Conservation (phyloP, 2,888 invertebrate genomes). For the Perithous albicinctus region DNA sequence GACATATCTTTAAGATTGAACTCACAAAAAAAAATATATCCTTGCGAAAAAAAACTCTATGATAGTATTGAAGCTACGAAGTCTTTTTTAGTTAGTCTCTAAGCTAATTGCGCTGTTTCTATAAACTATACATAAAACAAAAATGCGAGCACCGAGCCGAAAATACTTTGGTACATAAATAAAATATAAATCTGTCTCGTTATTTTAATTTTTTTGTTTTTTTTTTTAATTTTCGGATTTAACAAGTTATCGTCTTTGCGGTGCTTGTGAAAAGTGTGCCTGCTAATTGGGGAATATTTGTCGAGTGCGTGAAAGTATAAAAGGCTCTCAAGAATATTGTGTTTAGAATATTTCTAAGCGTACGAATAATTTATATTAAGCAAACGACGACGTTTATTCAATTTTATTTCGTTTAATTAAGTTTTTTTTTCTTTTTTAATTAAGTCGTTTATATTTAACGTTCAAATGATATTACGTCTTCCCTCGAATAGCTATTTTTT, state of each 20-base stretch:
- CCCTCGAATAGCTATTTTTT: slow-evolving; percentile 55
- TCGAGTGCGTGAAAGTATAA: slow-evolving; percentile 58
- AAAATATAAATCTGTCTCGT: no score
- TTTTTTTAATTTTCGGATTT: no score
- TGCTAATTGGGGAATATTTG: slow-evolving; percentile 56
- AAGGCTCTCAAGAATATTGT: slow-evolving; percentile 10
- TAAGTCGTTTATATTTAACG: slow-evolving; percentile 39
- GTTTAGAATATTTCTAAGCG: slow-evolving; percentile 16
- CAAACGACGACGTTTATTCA: slow-evolving; percentile 51
- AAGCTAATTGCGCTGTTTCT: slow-evolving; percentile 60
- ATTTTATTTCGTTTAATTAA: slow-evolving; percentile 15
- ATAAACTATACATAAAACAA: slow-evolving; percentile 35
- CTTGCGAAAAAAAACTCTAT: slow-evolving; percentile 70
- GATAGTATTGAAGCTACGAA: slow-evolving; percentile 73
- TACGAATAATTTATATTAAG: slow-evolving; percentile 25
- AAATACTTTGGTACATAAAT: slow-evolving; percentile 12
- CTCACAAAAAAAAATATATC: slow-evolving; percentile 50
- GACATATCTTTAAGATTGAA: no score
- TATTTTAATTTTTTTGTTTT: no score
- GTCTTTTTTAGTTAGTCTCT: slow-evolving; percentile 68
- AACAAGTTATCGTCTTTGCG: slow-evolving; percentile 41
- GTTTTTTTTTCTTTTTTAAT: not conserved
- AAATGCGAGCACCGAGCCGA: slow-evolving; percentile 45
- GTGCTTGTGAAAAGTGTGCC: slow-evolving; percentile 55
- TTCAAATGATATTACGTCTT: slow-evolving; percentile 61